Base-by-base conservation (phyloP, 2,113 vertebrate genomes). In the Caracal caracal region DNA sequence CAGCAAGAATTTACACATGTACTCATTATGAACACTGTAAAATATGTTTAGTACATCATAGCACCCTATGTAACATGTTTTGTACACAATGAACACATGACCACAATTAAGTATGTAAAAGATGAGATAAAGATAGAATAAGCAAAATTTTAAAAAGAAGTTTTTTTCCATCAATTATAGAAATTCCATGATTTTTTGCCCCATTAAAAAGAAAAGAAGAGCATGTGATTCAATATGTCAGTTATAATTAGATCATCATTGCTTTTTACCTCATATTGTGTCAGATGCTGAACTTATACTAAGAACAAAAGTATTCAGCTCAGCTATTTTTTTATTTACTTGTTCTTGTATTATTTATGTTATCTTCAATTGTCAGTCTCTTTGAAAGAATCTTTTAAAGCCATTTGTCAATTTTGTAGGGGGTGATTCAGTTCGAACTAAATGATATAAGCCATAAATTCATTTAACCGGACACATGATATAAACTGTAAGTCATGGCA, bases 311-410 rank as follows among this genome's bases (percentile, higher is more conserved):
- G 65, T 76, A 76, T 94, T 49, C 43, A 26, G 47, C 61, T 90
- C 81, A 95, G 93, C 76, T 78, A 33, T 93, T 78, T 94, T 91
- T 78, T 88, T 81, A 82, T 66, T 97, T 97, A 51, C 93, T 78
- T 79, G 47, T 73, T 47, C 65, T 96, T 97, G 22, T 91, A 96
- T 97, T 95, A 97, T 96, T 94, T 88, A 97, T 96, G 76, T 61
- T 53, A 19, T 90, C 53, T 95, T 65, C 90, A 88, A 68, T 51
- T 65, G 91, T 43, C 20, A 85, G 28, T 88, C 94, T 93, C 93
- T 84, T 84, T 90, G 68, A 92, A 92, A 90, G 92, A 88, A 22
- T 87, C n/a, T 76, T 96, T 96, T 79, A 85, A 95, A 89, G 80
- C 80, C 65, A 88, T 94, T 91, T 97, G 59, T 93, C 83, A 82